Conservation (phyloP, 64 coral and sea anemone species). For the Exaiptasia diaphana region DNA sequence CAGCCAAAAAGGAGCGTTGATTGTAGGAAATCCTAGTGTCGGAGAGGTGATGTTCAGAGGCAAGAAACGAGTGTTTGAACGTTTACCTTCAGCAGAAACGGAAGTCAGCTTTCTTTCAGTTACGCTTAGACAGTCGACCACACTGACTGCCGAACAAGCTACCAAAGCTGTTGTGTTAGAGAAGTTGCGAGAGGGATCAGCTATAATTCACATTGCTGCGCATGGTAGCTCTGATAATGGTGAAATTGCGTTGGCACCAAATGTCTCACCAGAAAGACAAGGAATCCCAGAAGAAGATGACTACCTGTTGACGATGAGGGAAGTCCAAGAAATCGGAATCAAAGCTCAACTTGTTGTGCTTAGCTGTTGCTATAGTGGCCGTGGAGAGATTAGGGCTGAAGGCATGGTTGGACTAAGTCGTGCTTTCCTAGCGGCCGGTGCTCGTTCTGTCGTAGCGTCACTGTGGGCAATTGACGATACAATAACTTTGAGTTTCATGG, state of each 20-base stretch:
- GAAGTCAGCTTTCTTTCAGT: background rate
- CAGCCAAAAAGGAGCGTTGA: background rate
- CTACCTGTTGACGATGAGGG: background rate
- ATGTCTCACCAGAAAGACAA: background rate
- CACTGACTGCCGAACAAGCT: background rate
- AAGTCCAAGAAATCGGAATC: background rate
- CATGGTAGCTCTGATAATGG: slow-evolving; percentile 10
- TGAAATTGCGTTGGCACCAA: background rate
- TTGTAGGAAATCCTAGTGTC: background rate
- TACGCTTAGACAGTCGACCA: background rate
- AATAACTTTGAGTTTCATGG: too few relatives aligned
- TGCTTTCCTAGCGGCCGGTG: too few relatives aligned
- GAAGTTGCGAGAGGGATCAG: background rate
- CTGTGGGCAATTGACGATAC: too few relatives aligned
- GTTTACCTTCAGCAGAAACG: background rate
- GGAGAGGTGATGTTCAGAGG: background rate
- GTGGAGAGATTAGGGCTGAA: too few relatives aligned
- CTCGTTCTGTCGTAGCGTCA: too few relatives aligned
- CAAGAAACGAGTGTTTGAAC: background rate
- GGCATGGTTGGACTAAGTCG: too few relatives aligned
- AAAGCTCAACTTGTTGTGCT: too few relatives aligned
- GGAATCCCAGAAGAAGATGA: background rate
- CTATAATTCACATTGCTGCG: slow-evolving; percentile 14
- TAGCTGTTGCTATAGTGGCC: too few relatives aligned
- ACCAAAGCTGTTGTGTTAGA: background rate